These are phyloP conservation scores for Carposina sasakii DNA, from an alignment of 1,140 invertebrate genomes.

Conservation along the genomic window DNA sequence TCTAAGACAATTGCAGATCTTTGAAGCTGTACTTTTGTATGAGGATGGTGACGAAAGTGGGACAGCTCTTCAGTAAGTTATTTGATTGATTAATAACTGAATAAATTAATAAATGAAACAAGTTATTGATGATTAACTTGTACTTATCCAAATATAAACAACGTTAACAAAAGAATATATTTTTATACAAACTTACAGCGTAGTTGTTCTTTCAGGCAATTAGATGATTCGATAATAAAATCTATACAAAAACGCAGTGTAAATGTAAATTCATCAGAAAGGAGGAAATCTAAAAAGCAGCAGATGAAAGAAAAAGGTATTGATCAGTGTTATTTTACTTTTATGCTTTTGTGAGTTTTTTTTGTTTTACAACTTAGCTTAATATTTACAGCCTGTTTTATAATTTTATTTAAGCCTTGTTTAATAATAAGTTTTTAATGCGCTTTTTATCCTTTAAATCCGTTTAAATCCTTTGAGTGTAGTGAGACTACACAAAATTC, in stretches of 20 bases:
- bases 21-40: constrained; percentile 93
- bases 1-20: constrained; percentile 94
- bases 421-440: too few species aligned
- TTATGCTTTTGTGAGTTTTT: constrained; percentile 4
- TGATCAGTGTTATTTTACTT: constrained; percentile 10
- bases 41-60: constrained; percentile 87
- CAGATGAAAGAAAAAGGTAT: constrained; percentile 53
- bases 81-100: too few species aligned
- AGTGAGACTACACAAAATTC: too few species aligned
- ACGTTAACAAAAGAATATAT: too few species aligned
- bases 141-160: too few species aligned
- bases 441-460: too few species aligned
- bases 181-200: too few species aligned
- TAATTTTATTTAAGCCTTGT: too few species aligned
- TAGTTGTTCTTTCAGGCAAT: constrained; percentile 73
- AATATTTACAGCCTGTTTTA: too few species aligned
- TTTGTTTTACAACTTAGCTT: neutral
- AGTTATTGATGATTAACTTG: too few species aligned
- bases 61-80: constrained; percentile 74
- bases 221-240: constrained; percentile 83
- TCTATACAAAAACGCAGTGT: constrained; percentile 41
- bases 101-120: too few species aligned
- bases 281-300: constrained; percentile 55
- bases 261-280: constrained; percentile 38
- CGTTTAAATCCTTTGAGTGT: too few species aligned